Evolutionary conservation across 2,797 vertebrate genomes (phyloP), one percentile per base, ranked within the genome.

Genomic region (Nyctibius grandis): DNA sequence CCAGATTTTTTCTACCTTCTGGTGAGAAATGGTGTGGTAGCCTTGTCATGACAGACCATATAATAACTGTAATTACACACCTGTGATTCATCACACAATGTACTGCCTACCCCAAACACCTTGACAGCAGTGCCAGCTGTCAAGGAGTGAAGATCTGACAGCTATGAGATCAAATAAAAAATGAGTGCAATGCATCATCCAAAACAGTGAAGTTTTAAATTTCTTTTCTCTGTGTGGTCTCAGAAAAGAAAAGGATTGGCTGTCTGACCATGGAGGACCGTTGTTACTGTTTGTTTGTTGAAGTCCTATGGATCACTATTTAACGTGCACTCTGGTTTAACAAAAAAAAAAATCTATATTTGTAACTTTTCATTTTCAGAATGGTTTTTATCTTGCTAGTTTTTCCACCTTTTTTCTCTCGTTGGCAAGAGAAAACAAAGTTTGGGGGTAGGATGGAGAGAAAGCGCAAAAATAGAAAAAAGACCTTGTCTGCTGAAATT

Each of bases 21-120:
- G 3, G 21, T 26, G 31, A 60, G 42, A 47, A 82, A 54, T 1
- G 2, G 53, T 38, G 28, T 15, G 18, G 42, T 91, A 79, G 28
- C 38, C 72, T 65, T 57, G 33, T 31, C 9, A 9, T 15, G 29
- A 51, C 18, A 53, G 12, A 34, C 33, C 1, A 0, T 19, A 7
- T 45, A 63, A 44, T 28, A 48, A n/a, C 31, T 15, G 9, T 40
- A 50, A 38, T 31, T 36, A 29, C 1, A 0, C 67, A 21, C 8
- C 51, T 23, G 5, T 53, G 64, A 57, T 33, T 51, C n/a, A 31
- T 21, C 34, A 26, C 44, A 26, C 0, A 0, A 63, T 2, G 1
- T 44, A 34, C 28, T 33, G 34, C 26, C 50, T 51, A 6, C 31
- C 33, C 25, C 53, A 82, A 88, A 78, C 33, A 70, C 28, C 25